A percentile compares a stretch with the other conserved stretches of the same genome.
Evolutionary conservation across 2,888 invertebrate genomes (phyloP).

Genomic region (Acrocyrtus sp.): DNA sequence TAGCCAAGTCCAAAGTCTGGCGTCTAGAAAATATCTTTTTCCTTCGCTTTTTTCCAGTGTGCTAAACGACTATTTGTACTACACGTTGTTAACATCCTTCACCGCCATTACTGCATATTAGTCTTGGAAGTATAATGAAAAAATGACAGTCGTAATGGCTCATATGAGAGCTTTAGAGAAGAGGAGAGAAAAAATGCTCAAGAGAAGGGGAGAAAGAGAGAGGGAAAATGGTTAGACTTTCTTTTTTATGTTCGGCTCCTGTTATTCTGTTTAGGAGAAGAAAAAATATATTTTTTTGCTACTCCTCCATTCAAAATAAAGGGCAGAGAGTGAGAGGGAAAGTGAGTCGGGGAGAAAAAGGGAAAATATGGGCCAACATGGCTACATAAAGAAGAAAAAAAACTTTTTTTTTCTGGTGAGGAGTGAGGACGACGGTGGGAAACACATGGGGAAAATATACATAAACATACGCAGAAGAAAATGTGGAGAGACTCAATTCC

Average conservation of each 20-base stretch:
- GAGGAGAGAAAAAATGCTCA: no score
- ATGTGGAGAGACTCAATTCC: no score
- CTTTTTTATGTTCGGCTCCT: no score
- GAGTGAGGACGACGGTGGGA: slow-evolving; percentile 1
- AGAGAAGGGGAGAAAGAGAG: no score
- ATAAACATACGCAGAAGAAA: background rate
- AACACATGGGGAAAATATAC: slow-evolving; percentile 24
- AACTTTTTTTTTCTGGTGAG: background rate
- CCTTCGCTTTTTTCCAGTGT: no score
- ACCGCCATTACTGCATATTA: background rate
- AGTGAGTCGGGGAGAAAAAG: background rate
- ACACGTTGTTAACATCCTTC: background rate
- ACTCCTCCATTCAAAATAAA: slow-evolving; percentile 4
- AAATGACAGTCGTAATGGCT: slow-evolving; percentile 33
- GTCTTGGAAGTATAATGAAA: slow-evolving; percentile 19
- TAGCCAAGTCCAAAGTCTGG: slow-evolving; percentile 2
- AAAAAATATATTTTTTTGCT: slow-evolving; percentile 17
- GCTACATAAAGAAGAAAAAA: slow-evolving; percentile 1
- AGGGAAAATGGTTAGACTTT: no score
- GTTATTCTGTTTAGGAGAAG: no score
- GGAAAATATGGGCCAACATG: background rate
- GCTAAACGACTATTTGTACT: no score
- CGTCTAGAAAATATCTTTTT: no score
- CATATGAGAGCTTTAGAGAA: slow-evolving; percentile 7
- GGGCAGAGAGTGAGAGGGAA: background rate